Conservation (phyloP, 2,888 invertebrate species). For the Aporophyla nigra region DNA sequence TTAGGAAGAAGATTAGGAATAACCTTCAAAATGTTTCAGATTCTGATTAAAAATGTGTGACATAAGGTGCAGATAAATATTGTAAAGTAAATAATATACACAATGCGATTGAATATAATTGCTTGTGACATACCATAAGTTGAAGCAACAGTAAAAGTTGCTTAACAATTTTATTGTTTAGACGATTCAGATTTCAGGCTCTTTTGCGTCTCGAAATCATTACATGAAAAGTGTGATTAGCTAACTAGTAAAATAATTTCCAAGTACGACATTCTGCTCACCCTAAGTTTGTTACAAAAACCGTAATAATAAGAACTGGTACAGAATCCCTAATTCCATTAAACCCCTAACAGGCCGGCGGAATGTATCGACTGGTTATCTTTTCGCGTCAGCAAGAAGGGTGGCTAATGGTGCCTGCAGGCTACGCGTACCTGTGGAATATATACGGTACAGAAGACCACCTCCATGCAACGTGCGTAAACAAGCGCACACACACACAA, state of each 20-base stretch:
- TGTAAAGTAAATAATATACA: too few relatives aligned
- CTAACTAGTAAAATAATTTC: neutral
- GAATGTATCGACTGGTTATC: slow-evolving; percentile 50
- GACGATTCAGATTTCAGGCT: neutral
- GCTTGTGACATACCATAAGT: too few relatives aligned
- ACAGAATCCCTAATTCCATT: slow-evolving; percentile 24
- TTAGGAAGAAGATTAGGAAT: too few relatives aligned
- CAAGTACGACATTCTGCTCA: neutral
- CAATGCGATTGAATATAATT: too few relatives aligned
- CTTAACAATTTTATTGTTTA: too few relatives aligned
- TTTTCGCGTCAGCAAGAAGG: slow-evolving; percentile 47
- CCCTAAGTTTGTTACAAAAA: neutral
- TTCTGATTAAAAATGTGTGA: too few relatives aligned
- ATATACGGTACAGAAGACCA: neutral
- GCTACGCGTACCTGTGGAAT: slow-evolving; percentile 36
- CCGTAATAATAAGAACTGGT: slow-evolving; percentile 21
- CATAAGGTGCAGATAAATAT: too few relatives aligned
- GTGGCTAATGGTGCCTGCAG: slow-evolving; percentile 55
- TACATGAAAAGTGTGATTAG: neutral
- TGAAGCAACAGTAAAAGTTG: too few relatives aligned
- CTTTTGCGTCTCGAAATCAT: neutral
- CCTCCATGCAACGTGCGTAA: neutral
- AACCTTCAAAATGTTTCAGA: too few relatives aligned
- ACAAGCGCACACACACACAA: too few relatives aligned
- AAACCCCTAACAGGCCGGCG: slow-evolving; percentile 11